Conservation (phyloP, 35 echinoderm and acorn worm genomes). For the Stichopus chloronotus region DNA sequence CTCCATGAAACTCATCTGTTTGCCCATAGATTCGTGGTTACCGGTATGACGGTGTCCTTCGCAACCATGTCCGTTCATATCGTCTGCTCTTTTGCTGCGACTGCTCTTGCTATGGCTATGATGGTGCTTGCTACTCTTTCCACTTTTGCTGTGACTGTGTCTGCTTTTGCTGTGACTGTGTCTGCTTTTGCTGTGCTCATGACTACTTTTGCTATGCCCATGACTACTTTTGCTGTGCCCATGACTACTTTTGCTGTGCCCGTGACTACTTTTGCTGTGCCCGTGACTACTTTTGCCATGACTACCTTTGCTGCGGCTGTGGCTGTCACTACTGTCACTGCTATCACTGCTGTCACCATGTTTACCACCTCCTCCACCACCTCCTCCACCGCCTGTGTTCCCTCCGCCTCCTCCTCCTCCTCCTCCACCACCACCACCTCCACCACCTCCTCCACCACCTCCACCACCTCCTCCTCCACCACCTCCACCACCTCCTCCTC, state of each 20-base stretch:
- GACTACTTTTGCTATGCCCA: not conserved
- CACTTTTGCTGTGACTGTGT: not conserved
- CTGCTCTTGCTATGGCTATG: not conserved
- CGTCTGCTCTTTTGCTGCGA: not conserved
- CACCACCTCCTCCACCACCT: not conserved
- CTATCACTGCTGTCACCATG: not conserved
- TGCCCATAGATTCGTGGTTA: not conserved
- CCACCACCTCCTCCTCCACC: not conserved
- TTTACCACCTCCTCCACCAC: not conserved
- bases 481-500: not conserved
- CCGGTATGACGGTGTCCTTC: not conserved
- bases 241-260: not conserved
- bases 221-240: not conserved
- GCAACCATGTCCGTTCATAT: not conserved
- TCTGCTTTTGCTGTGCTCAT: not conserved
- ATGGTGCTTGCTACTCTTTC: too few relatives aligned
- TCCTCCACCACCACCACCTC: not conserved
- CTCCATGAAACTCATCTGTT: not conserved
- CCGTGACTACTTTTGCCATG: not conserved
- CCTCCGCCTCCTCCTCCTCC: not conserved
- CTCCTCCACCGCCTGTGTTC: not conserved
- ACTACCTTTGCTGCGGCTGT: not conserved
- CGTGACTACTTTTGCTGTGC: not conserved
- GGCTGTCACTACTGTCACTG: not conserved
- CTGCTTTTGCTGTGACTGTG: conserved; percentile 6